Evolutionary conservation across 1,140 invertebrate species (phyloP).

Genomic region (Leptestheria dahalacensis): DNA sequence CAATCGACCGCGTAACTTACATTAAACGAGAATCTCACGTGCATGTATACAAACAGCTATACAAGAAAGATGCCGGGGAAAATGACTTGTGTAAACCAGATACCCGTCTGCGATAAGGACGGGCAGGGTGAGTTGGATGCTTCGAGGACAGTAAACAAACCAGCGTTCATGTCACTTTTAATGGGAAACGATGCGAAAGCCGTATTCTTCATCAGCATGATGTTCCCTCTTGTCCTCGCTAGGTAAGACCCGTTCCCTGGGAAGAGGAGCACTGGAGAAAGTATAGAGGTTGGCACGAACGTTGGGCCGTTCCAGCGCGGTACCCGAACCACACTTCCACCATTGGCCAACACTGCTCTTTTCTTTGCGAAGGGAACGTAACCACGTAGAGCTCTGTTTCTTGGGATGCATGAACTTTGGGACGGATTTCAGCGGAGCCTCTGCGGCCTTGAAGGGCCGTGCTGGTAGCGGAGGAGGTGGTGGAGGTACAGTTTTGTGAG

Average conservation of each 20-base stretch:
- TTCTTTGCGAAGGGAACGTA: background rate
- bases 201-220: background rate
- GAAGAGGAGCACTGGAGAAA: background rate
- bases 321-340: background rate
- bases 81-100: too few species aligned
- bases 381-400: background rate
- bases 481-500: conserved; percentile 14
- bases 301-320: background rate
- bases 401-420: background rate
- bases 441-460: background rate
- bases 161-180: too few species aligned
- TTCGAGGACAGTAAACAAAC: too few species aligned
- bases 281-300: background rate
- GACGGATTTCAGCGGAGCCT: background rate
- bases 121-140: too few species aligned
- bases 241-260: background rate
- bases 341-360: background rate
- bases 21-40: background rate
- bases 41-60: background rate
- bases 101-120: too few species aligned
- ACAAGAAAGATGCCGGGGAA: too few species aligned
- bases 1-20: background rate
- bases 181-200: background rate
- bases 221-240: background rate
- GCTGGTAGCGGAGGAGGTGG: conserved; percentile 7